Conservation (phyloP, 1,140 invertebrate genomes). For the Brachionus sp. region DNA sequence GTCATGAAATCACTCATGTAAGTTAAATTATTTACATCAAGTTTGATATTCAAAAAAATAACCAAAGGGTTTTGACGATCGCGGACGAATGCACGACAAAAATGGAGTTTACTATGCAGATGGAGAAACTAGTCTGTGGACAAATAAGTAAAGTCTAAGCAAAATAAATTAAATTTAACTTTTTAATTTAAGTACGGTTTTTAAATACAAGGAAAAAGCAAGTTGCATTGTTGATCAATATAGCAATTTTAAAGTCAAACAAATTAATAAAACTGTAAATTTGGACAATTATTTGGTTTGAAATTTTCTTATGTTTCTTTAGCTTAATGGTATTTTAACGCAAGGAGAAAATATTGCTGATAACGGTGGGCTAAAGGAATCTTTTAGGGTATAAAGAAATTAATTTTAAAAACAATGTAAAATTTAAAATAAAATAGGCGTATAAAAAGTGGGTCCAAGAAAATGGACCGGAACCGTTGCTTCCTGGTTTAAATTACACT, state of each 20-base stretch:
- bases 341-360: conserved; percentile 63
- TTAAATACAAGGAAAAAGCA: conserved; percentile 15
- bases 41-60: background rate
- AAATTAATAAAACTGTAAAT: conserved; percentile 37
- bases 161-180: background rate
- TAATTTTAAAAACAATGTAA: background rate
- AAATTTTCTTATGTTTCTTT: background rate
- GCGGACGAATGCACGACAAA: conserved; percentile 35
- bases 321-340: conserved; percentile 59
- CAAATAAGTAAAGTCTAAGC: conserved; percentile 13
- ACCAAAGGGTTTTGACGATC: conserved; percentile 42
- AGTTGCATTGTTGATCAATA: conserved; percentile 40
- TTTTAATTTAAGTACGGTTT: background rate
- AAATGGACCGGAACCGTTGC: conserved; percentile 58
- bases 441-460: conserved; percentile 64
- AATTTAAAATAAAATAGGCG: conserved; percentile 53
- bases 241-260: background rate
- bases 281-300: background rate
- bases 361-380: conserved; percentile 61
- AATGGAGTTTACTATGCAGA: conserved; percentile 38
- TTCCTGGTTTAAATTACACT: conserved; percentile 67
- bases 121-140: conserved; percentile 5
- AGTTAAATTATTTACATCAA: background rate
- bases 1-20: conserved; percentile 65
- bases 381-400: conserved; percentile 54